Conservation (phyloP, 2,888 invertebrate genomes). For the Coelogynopora nodosa region DNA sequence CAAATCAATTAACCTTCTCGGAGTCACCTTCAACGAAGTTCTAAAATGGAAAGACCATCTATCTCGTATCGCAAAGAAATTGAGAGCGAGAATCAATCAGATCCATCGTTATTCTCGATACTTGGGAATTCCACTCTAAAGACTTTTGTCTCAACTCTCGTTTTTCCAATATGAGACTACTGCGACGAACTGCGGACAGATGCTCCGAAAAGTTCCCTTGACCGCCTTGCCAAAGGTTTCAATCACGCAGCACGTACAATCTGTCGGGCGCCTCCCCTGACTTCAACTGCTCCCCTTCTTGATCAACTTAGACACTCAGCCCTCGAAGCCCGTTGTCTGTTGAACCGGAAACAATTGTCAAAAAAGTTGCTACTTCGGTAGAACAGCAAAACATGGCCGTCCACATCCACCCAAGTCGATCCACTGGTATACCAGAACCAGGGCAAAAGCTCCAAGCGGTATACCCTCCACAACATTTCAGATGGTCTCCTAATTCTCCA, state of each 20-base stretch:
- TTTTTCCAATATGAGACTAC: neutral
- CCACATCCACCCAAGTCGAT: too few species aligned
- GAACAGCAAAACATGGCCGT: too few species aligned
- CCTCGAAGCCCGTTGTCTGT: neutral
- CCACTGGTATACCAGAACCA: too few species aligned
- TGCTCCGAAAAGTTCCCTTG: neutral
- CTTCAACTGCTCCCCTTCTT: conserved; percentile 11
- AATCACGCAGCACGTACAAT: conserved; percentile 5
- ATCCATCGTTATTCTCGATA: neutral
- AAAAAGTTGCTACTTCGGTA: too few species aligned
- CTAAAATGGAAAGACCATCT: conserved; percentile 8
- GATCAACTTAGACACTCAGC: neutral
- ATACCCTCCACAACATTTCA: too few species aligned
- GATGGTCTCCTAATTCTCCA: too few species aligned
- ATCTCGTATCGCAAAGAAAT: neutral
- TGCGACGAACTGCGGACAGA: neutral
- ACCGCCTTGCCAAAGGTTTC: conserved; percentile 11
- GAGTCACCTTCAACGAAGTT: neutral
- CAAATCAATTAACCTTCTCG: neutral
- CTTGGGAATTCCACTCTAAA: neutral
- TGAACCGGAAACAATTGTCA: neutral
- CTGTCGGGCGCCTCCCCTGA: neutral
- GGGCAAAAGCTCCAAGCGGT: too few species aligned
- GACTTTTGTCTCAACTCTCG: neutral
- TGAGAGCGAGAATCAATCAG: conserved; percentile 12